A percentile compares a stretch with the other conserved stretches of the same genome.
Conservation (phyloP, 2,797 vertebrate genomes). For the Poecile montanus region DNA sequence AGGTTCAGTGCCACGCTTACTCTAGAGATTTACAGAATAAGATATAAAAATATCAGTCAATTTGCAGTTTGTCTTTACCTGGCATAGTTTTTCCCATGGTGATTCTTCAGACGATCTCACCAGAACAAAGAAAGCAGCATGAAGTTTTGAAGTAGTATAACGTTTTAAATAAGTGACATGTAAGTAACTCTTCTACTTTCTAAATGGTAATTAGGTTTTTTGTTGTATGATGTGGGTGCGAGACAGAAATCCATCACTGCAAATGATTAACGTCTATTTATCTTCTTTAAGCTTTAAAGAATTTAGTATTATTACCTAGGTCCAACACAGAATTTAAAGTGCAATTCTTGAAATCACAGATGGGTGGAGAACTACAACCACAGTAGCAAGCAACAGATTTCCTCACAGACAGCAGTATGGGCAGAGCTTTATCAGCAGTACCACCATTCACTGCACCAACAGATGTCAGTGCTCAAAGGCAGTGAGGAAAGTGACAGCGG, state of each 20-base stretch:
- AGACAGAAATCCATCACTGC: neutral
- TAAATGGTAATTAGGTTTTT: neutral
- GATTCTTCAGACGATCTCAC: neutral
- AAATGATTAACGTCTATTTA: neutral
- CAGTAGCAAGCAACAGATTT: constrained; percentile 47
- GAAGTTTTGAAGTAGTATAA: neutral
- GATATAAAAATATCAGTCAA: constrained; percentile 1
- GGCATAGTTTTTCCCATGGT: neutral
- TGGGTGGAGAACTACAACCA: constrained; percentile 80
- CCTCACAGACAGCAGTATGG: neutral
- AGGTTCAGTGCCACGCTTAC: neutral
- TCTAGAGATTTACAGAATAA: neutral
- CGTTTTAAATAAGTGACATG: neutral
- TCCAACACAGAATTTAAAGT: constrained; percentile 28
- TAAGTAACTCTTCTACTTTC: neutral
- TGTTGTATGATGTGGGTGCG: neutral
- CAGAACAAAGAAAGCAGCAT: neutral
- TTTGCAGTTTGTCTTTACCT: neutral
- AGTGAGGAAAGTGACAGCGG: neutral
- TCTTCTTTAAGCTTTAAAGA: neutral
- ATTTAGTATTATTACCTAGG: neutral
- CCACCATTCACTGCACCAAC: constrained; percentile 29
- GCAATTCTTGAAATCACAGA: constrained; percentile 77
- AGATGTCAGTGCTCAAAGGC: constrained; percentile 48
- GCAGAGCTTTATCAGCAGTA: constrained; percentile 32